Evolutionary conservation across 2,113 vertebrate species (phyloP).

Genomic region (Silurus asotus): DNA sequence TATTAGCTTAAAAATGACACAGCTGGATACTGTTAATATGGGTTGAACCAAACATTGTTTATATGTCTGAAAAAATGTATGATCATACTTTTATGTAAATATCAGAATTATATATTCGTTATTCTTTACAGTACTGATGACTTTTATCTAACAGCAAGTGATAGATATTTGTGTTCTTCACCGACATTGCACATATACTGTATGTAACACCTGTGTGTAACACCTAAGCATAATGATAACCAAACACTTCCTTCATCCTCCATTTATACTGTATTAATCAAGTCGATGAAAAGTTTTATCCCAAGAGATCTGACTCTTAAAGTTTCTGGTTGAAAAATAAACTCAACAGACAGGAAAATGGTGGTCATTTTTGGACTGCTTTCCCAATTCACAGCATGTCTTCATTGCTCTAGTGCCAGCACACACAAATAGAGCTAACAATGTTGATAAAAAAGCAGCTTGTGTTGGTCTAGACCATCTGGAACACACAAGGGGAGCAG

Average conservation of each 20-base stretch:
- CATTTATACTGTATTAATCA: background rate
- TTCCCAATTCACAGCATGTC: conserved; percentile 22
- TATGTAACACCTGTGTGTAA: no score
- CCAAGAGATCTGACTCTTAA: background rate
- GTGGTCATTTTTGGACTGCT: background rate
- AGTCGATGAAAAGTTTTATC: background rate
- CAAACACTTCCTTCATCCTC: background rate
- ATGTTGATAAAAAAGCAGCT: conserved; percentile 36
- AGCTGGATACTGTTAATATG: background rate
- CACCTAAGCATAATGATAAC: background rate
- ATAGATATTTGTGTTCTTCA: background rate
- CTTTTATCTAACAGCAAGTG: background rate
- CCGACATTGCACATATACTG: background rate
- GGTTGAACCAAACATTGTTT: background rate
- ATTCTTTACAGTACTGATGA: no score
- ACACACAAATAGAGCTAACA: conserved; percentile 12
- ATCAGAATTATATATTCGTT: background rate
- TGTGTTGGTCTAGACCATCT: conserved; percentile 36
- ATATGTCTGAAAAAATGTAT: background rate
- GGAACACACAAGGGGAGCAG: conserved; percentile 21
- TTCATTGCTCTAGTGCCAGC: background rate
- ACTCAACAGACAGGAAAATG: background rate
- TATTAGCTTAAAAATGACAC: background rate
- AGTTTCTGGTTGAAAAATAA: background rate
- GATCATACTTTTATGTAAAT: background rate